Evolutionary conservation across 2,888 invertebrate species (phyloP).

Genomic region (Drosophila incognita): DNA sequence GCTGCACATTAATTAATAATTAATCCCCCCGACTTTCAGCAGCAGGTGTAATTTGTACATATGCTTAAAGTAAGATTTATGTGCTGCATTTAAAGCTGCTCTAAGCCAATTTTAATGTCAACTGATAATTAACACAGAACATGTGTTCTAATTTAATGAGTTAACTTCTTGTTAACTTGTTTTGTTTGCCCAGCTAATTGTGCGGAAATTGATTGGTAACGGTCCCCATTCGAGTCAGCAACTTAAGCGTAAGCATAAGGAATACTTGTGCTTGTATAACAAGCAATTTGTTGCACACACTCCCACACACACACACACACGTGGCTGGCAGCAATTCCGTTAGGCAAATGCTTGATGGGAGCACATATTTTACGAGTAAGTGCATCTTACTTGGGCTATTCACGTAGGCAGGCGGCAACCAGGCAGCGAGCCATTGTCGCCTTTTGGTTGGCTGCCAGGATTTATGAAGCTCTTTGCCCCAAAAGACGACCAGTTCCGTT

Average conservation of each 20-base stretch:
- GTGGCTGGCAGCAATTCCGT: conserved; percentile 1
- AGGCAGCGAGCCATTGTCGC: conserved; percentile 17
- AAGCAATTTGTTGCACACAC: background rate
- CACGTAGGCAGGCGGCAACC: background rate
- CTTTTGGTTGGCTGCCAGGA: conserved; percentile 51
- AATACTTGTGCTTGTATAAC: background rate
- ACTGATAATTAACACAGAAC: conserved; percentile 14
- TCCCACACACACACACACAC: background rate
- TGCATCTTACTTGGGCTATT: conserved; percentile 34
- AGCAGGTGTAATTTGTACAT: background rate
- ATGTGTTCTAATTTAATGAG: background rate
- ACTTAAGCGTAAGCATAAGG: background rate
- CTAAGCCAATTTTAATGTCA: conserved; percentile 5
- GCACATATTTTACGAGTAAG: conserved; percentile 51
- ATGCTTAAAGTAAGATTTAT: background rate
- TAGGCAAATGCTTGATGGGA: conserved; percentile 45
- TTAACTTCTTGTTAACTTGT: background rate
- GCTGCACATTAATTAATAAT: conserved; percentile 19
- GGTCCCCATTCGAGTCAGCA: background rate
- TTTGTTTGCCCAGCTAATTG: conserved; percentile 8
- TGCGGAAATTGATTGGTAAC: conserved; percentile 26
- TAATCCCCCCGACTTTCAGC: background rate
- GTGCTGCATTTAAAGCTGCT: background rate
- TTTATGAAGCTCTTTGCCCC: conserved; percentile 57
- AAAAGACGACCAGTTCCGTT: conserved; percentile 50